Evolutionary conservation across 1,140 invertebrate genomes (phyloP).

Genomic region (Sarcophaga bullata): DNA sequence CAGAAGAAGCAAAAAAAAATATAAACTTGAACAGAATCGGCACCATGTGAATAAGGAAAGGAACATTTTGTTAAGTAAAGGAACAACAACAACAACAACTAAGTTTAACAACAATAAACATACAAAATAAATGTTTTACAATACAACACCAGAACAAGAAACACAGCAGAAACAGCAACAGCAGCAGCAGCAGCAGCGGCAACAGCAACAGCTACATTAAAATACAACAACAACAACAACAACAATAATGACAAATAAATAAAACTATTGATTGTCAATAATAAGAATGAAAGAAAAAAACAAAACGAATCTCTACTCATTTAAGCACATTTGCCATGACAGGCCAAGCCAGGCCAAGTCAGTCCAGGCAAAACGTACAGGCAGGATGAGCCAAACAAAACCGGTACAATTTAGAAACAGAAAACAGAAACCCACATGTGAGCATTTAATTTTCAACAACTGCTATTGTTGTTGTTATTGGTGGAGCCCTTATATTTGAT

Average conservation of each 20-base stretch:
- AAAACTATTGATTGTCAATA: neutral
- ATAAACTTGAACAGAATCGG: too few species aligned
- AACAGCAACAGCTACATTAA: too few species aligned
- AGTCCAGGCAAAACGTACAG: too few species aligned
- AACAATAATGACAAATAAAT: neutral
- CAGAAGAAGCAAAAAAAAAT: too few species aligned
- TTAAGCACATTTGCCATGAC: too few species aligned
- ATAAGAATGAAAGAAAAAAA: too few species aligned
- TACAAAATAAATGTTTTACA: conserved; percentile 16
- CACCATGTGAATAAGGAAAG: neutral
- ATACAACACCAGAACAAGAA: neutral
- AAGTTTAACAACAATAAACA: conserved; percentile 1
- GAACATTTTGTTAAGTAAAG: neutral
- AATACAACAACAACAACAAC: too few species aligned
- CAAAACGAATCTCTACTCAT: too few species aligned
- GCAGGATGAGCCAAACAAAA: too few species aligned
- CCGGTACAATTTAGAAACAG: neutral
- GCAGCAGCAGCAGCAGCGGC: too few species aligned
- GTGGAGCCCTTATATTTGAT: neutral
- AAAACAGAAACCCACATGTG: conserved; percentile 29
- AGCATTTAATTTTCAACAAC: conserved; percentile 38
- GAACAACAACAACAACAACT: neutral
- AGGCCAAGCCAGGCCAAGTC: too few species aligned
- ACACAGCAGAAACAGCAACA: neutral
- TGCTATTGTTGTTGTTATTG: conserved; percentile 20